Evolutionary conservation across 2,113 vertebrate genomes (phyloP).

Genomic region (Limnothrissa miodon): DNA sequence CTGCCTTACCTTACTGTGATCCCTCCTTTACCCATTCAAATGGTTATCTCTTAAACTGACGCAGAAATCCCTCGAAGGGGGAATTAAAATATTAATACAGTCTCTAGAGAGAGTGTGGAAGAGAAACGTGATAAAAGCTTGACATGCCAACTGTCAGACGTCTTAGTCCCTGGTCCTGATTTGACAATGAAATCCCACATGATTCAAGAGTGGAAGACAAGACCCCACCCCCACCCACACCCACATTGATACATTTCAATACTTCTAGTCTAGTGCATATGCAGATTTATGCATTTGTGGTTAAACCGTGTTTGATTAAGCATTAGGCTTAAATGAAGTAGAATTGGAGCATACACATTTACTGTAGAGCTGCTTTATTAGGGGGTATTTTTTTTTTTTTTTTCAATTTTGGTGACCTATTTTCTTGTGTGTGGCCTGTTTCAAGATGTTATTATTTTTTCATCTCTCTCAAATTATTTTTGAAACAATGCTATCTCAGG

Average conservation of each 20-base stretch:
- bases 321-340: background rate
- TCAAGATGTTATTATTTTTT: background rate
- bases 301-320: background rate
- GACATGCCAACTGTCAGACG: background rate
- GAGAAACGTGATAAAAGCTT: background rate
- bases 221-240: background rate
- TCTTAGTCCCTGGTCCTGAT: background rate
- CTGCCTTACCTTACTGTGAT: slow-evolving; percentile 54
- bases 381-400: background rate
- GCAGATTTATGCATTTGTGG: slow-evolving; percentile 4
- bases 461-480: background rate
- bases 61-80: slow-evolving; percentile 36
- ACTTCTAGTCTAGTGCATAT: background rate
- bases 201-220: background rate
- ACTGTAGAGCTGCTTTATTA: background rate
- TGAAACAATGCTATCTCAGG: background rate
- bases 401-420: background rate
- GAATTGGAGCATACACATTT: background rate
- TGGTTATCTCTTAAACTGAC: slow-evolving; percentile 47
- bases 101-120: slow-evolving; percentile 16
- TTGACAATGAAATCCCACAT: background rate
- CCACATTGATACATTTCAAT: background rate
- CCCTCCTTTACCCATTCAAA: slow-evolving; percentile 35
- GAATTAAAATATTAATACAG: slow-evolving; percentile 47
- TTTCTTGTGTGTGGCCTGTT: background rate